These are phyloP conservation scores for Drosophila longiperda DNA, from an alignment of 2,888 invertebrate genomes.

Conservation along the genomic window DNA sequence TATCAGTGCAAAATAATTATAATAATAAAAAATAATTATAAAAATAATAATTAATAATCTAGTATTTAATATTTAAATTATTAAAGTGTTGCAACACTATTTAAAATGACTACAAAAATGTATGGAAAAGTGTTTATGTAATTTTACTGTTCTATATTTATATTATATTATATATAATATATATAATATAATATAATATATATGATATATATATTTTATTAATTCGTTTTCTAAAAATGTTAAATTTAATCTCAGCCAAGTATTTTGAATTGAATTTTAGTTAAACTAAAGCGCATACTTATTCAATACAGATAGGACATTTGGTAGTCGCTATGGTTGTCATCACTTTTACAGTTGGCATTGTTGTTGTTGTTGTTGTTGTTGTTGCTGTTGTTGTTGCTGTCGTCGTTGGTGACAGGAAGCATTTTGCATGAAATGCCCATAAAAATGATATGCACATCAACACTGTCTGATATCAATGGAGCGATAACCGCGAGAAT, in stretches of 20 bases:
- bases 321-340: not conserved
- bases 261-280: rapidly evolving
- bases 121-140: not conserved
- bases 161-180: no score
- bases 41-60: no score
- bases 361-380: constrained; percentile 17
- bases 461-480: constrained; percentile 67
- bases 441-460: constrained; percentile 81
- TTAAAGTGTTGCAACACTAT: not conserved
- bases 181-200: no score
- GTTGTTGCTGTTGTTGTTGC: constrained; percentile 12
- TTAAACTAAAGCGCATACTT: rapidly evolving
- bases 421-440: constrained; percentile 81
- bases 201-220: no score
- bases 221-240: not conserved
- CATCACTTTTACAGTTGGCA: not conserved
- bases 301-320: constrained; percentile 1
- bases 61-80: not conserved
- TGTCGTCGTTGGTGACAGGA: constrained; percentile 55
- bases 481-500: constrained; percentile 61
- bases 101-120: not conserved
- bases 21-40: no score
- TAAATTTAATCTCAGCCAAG: not conserved
- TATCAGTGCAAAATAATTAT: no score
- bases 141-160: no score